Evolutionary conservation across 2,113 vertebrate species (phyloP).

Genomic region (Phylloscopus trochiloides): DNA sequence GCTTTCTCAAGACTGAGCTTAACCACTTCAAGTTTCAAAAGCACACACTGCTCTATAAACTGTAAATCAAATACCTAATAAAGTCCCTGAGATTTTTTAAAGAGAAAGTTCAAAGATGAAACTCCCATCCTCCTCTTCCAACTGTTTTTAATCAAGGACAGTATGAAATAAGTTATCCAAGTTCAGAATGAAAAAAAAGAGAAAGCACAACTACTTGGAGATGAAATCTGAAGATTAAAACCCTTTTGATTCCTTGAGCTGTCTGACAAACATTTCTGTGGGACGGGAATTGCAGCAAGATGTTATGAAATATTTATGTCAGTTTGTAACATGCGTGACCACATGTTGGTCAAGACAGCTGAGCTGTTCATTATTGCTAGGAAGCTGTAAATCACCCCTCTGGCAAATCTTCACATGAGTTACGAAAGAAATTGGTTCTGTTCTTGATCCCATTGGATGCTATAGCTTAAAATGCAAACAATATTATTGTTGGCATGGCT

Average conservation of each 20-base stretch:
- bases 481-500: slow-evolving; percentile 65
- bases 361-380: slow-evolving; percentile 7
- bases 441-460: slow-evolving; percentile 21
- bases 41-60: background rate
- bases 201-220: background rate
- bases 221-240: background rate
- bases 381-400: slow-evolving; percentile 50
- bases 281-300: slow-evolving; percentile 30
- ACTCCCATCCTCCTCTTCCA: background rate
- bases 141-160: slow-evolving; percentile 44
- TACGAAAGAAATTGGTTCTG: background rate
- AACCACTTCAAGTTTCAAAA: slow-evolving; percentile 4
- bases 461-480: slow-evolving; percentile 63
- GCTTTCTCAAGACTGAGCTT: background rate
- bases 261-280: background rate
- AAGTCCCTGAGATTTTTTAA: background rate
- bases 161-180: slow-evolving; percentile 16
- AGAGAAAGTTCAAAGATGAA: background rate
- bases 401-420: slow-evolving; percentile 56
- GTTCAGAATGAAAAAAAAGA: background rate
- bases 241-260: background rate
- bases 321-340: background rate
- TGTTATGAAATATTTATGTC: slow-evolving; percentile 16
- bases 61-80: slow-evolving; percentile 23
- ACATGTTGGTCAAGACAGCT: slow-evolving; percentile 11